These are phyloP conservation scores for Hypomecis punctinalis DNA, from an alignment of 2,888 invertebrate genomes.

Conservation along the genomic window DNA sequence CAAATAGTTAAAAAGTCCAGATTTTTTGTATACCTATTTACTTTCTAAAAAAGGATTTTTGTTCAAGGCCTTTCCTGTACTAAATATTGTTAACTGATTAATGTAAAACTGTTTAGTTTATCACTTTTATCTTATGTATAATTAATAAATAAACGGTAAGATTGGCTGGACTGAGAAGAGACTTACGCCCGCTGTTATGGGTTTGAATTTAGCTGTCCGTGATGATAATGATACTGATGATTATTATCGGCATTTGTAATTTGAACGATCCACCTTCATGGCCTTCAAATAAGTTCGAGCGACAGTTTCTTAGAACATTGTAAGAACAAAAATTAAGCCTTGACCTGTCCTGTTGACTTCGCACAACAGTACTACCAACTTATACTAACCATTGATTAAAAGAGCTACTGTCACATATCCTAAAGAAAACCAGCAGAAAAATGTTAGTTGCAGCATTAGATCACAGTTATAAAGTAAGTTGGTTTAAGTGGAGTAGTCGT, in stretches of 20 bases:
- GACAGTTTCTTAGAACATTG: constrained; percentile 58
- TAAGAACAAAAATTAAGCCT: constrained; percentile 57
- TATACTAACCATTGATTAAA: neutral
- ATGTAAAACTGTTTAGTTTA: no score
- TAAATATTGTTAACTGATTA: no score
- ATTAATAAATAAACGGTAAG: no score
- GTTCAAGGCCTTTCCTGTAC: no score
- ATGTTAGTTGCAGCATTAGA: neutral
- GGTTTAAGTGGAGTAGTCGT: constrained; percentile 41
- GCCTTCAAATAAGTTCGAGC: constrained; percentile 53
- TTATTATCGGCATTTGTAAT: constrained; percentile 45
- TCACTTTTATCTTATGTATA: no score
- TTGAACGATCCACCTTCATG: constrained; percentile 46
- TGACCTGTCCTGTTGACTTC: constrained; percentile 51
- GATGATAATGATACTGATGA: no score
- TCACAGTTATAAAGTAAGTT: neutral
- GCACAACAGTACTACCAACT: constrained; percentile 7
- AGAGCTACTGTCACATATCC: neutral
- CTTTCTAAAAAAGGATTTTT: no score
- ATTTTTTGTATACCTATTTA: no score
- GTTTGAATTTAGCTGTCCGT: no score
- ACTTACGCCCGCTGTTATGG: no score
- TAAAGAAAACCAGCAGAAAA: neutral
- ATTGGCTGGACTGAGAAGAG: no score
- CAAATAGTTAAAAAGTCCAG: no score